Conservation (phyloP, 1,140 invertebrate species). For the Papilio glaucus region DNA sequence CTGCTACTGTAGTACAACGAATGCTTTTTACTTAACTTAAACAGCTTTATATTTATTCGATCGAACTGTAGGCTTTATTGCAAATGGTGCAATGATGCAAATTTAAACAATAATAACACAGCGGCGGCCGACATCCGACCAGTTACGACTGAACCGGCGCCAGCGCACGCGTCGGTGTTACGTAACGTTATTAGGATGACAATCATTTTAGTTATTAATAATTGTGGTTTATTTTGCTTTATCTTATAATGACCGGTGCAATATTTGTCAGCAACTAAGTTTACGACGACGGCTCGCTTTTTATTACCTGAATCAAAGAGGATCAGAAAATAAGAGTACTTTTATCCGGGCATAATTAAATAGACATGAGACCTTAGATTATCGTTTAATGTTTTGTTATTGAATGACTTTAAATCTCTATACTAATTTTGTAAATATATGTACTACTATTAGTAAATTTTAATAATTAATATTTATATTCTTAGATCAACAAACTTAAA, state of each 20-base stretch:
- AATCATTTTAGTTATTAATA: background rate
- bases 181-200: background rate
- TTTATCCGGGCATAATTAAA: too few species aligned
- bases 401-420: too few species aligned
- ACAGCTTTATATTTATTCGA: constrained; percentile 11
- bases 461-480: too few species aligned
- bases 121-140: background rate
- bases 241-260: background rate
- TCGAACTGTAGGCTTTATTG: background rate
- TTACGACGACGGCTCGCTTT: too few species aligned
- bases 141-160: constrained; percentile 14
- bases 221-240: background rate
- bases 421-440: too few species aligned
- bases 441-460: too few species aligned
- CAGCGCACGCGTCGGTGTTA: background rate
- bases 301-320: too few species aligned
- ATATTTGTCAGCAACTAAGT: too few species aligned
- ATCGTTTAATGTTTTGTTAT: too few species aligned
- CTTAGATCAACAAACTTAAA: too few species aligned
- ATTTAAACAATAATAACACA: constrained; percentile 25
- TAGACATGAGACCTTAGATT: too few species aligned
- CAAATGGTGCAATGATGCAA: constrained; percentile 8
- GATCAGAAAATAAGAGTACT: too few species aligned
- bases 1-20: background rate
- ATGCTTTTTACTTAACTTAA: background rate